Evolutionary conservation across 2,113 vertebrate genomes (phyloP).

Genomic region (human (Homo sapiens)): GRCh38 chr3:153504501-153505000

Average conservation of each 20-base stretch:
- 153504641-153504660: background rate
- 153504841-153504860: background rate
- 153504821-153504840: background rate
- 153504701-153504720: background rate
- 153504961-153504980: background rate
- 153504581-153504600: background rate
- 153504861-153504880: background rate
- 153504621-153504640: background rate
- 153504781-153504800: slow-evolving; percentile 32
- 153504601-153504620: background rate
- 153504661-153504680: background rate
- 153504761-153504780: slow-evolving; percentile 13
- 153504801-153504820: slow-evolving; percentile 16
- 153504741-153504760: background rate
- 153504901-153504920: slow-evolving; percentile 44
- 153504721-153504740: background rate
- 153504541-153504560: background rate
- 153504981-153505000: background rate
- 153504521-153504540: background rate
- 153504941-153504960: background rate
- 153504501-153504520: background rate
- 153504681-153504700: background rate
- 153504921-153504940: background rate
- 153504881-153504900: slow-evolving; percentile 5
- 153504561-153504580: background rate